A percentile compares a stretch with the other conserved stretches of the same genome.
phyloP scores from a whole-genome alignment of 2,888 invertebrate species.

The Hirtodrosophila alboralis region DNA sequence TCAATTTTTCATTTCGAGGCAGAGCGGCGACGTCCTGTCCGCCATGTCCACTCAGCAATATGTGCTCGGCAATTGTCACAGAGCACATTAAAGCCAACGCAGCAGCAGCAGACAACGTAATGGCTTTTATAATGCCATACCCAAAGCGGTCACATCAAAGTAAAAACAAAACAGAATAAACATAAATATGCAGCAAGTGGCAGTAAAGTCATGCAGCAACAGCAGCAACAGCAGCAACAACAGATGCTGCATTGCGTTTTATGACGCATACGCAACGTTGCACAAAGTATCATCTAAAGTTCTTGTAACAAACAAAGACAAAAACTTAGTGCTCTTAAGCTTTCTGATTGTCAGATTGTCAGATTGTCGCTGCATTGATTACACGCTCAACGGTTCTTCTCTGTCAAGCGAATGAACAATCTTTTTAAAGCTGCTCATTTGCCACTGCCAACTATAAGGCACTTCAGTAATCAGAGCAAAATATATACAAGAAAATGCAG shows the following conservation, averaged over 20 bases:
- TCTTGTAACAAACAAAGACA: constrained; percentile 17
- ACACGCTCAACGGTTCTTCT: constrained; percentile 15
- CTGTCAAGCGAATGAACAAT: not conserved
- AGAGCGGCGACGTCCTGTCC: constrained; percentile 47
- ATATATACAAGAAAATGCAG: too few species aligned
- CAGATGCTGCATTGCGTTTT: constrained; percentile 44
- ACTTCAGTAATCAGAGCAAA: not conserved
- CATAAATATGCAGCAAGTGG: constrained; percentile 70
- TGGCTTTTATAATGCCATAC: constrained; percentile 60
- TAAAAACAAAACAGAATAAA: constrained; percentile 43
- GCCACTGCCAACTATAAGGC: constrained; percentile 7
- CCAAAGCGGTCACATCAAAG: constrained; percentile 32
- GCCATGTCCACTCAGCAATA: constrained; percentile 31
- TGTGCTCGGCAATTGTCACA: constrained; percentile 57
- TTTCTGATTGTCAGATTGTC: constrained; percentile 31
- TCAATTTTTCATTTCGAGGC: constrained; percentile 76
- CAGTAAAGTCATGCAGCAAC: constrained; percentile 36
- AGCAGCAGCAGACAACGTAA: constrained; percentile 52
- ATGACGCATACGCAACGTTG: constrained; percentile 64
- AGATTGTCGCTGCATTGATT: constrained; percentile 36
- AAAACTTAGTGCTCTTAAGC: constrained; percentile 34
- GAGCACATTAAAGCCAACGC: constrained; percentile 48
- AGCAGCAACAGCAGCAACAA: constrained; percentile 11
- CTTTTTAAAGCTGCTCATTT: constrained; percentile 32
- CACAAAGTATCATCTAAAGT: constrained; percentile 32